These are phyloP conservation scores for Dicentrarchus labrax DNA, from an alignment of 2,113 vertebrate species.

Conservation along the genomic window DNA sequence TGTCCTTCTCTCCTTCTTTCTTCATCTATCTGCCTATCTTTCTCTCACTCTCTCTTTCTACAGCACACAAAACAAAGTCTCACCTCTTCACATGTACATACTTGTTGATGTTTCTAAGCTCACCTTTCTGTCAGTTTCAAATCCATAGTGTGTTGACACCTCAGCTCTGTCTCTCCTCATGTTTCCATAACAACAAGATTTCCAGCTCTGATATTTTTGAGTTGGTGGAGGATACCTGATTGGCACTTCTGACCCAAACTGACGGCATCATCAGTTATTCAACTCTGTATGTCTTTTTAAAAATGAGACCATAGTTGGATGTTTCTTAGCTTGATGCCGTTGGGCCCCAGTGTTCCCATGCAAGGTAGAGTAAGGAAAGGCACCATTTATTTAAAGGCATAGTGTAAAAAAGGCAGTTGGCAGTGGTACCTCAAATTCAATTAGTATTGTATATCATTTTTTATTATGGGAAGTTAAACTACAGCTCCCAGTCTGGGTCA, in stretches of 20 bases:
- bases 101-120: not conserved
- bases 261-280: not conserved
- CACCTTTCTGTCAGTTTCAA: not conserved
- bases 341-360: conserved; percentile 8
- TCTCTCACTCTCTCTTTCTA: not conserved
- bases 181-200: conserved; percentile 44
- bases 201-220: not conserved
- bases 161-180: not conserved
- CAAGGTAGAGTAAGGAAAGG: not conserved
- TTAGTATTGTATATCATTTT: conserved; percentile 19
- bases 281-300: not conserved
- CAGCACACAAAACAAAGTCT: not conserved
- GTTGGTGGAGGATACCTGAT: conserved; percentile 1
- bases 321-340: not conserved
- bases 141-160: conserved; percentile 1
- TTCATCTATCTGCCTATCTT: not conserved
- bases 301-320: not conserved
- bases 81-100: not conserved
- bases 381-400: conserved; percentile 23
- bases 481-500: conserved; percentile 24
- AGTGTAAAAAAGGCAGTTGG: conserved; percentile 26
- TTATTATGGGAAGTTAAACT: conserved; percentile 23
- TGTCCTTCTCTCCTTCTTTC: conserved; percentile 1
- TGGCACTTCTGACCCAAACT: not conserved
- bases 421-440: conserved; percentile 1